Conservation (phyloP, 2,797 vertebrate species). For the Halcyon chelicuti region DNA sequence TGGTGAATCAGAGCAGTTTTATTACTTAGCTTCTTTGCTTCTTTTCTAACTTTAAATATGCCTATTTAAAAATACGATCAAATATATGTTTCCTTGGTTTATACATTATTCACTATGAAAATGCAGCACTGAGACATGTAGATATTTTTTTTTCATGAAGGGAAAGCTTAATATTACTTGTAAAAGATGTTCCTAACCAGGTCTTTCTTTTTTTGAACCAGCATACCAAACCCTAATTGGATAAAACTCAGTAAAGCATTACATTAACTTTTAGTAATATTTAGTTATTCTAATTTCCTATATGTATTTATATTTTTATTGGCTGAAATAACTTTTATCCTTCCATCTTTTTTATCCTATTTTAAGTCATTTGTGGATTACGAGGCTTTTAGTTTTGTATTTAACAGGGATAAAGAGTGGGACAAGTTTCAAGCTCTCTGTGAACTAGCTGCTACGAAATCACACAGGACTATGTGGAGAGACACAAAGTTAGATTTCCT, state of each 20-base stretch:
- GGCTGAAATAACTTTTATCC: not conserved
- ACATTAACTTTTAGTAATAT: not conserved
- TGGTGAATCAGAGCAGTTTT: constrained; percentile 22
- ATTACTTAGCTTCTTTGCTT: constrained; percentile 2
- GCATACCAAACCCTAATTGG: not conserved
- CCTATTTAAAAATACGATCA: constrained; percentile 49
- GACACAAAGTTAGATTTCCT: not conserved
- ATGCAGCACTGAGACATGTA: not conserved
- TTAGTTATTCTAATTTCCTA: not conserved
- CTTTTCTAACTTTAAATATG: constrained; percentile 23
- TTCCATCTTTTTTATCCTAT: not conserved
- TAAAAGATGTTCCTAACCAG: not conserved
- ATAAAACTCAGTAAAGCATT: not conserved
- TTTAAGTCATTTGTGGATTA: constrained; percentile 4
- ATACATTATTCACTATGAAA: not conserved
- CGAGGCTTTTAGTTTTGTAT: not conserved
- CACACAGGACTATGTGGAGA: not conserved
- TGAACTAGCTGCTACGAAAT: not conserved
- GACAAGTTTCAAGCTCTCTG: not conserved
- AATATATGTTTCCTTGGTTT: constrained; percentile 38
- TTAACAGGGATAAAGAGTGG: not conserved
- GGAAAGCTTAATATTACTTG: not conserved
- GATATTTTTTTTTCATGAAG: not conserved
- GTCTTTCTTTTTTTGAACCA: not conserved
- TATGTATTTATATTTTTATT: constrained; percentile 12